Conservation (phyloP, 2,113 vertebrate species). For the Elephas maximus region DNA sequence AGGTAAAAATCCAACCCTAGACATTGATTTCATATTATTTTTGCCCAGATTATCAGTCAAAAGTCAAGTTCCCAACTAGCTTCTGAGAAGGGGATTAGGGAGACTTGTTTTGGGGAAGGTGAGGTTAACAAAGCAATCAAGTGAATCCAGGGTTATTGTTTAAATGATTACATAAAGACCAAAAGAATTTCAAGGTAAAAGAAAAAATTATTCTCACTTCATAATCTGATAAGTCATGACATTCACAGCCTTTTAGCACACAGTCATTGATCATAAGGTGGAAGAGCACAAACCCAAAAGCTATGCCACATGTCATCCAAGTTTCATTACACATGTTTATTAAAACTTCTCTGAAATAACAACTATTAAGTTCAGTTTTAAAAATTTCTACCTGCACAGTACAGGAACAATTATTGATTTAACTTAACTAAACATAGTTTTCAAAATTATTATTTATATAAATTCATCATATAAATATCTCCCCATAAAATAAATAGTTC, state of each 20-base stretch:
- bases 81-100: conserved; percentile 26
- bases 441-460: neutral
- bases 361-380: conserved; percentile 46
- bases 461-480: conserved; percentile 46
- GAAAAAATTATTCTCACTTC: neutral
- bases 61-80: conserved; percentile 69
- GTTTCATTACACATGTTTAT: conserved; percentile 31
- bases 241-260: conserved; percentile 18
- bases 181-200: conserved; percentile 43
- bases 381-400: neutral
- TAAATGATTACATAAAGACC: neutral
- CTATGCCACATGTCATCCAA: neutral
- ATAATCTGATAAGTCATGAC: neutral
- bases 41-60: conserved; percentile 78
- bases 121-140: conserved; percentile 60
- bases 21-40: conserved; percentile 73
- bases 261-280: conserved; percentile 60
- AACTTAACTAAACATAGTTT: conserved; percentile 30
- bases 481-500: conserved; percentile 46
- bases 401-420: neutral
- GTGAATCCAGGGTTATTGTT: neutral
- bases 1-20: conserved; percentile 71
- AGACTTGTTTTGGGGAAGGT: neutral
- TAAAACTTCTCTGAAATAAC: conserved; percentile 30
- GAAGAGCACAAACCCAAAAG: conserved; percentile 51